Evolutionary conservation across 1,140 invertebrate species (phyloP).

Genomic region (Zaprionus taronus): DNA sequence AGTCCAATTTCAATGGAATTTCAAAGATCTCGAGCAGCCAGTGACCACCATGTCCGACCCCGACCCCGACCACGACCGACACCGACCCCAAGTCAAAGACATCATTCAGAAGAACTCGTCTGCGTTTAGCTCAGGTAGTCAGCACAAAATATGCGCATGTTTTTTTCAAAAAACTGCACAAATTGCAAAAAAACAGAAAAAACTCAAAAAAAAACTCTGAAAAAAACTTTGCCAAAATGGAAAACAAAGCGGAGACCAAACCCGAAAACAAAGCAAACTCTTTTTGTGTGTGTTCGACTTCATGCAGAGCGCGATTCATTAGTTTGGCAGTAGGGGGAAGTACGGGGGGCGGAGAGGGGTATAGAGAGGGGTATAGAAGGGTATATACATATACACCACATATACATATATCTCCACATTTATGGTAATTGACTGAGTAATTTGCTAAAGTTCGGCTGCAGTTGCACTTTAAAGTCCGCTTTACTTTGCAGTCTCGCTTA

Average conservation of each 20-base stretch:
- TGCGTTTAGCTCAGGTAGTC: slow-evolving; percentile 39
- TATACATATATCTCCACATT: background rate
- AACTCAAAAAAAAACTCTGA: slow-evolving; percentile 24
- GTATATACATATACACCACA: background rate
- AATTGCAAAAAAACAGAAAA: slow-evolving; percentile 37
- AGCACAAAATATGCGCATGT: slow-evolving; percentile 21
- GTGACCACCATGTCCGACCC: slow-evolving; percentile 35
- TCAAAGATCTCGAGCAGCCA: slow-evolving; percentile 58
- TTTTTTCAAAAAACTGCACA: slow-evolving; percentile 32
- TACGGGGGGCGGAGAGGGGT: background rate
- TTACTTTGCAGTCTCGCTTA: background rate
- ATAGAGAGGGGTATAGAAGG: background rate
- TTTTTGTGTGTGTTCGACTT: slow-evolving; percentile 7
- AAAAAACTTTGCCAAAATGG: slow-evolving; percentile 42
- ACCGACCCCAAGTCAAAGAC: slow-evolving; percentile 29
- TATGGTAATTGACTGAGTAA: slow-evolving; percentile 5
- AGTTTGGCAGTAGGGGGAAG: slow-evolving; percentile 45
- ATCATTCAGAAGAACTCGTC: slow-evolving; percentile 68
- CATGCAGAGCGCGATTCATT: slow-evolving; percentile 59
- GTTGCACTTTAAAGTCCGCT: background rate
- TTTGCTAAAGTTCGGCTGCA: slow-evolving; percentile 7
- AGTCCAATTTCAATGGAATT: slow-evolving; percentile 64
- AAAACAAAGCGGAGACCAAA: slow-evolving; percentile 29
- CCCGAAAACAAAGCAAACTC: slow-evolving; percentile 47
- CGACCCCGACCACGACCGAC: slow-evolving; percentile 32